phyloP scores from a whole-genome alignment of 2,113 vertebrate genomes.

The Rhodinocichla rosea region DNA sequence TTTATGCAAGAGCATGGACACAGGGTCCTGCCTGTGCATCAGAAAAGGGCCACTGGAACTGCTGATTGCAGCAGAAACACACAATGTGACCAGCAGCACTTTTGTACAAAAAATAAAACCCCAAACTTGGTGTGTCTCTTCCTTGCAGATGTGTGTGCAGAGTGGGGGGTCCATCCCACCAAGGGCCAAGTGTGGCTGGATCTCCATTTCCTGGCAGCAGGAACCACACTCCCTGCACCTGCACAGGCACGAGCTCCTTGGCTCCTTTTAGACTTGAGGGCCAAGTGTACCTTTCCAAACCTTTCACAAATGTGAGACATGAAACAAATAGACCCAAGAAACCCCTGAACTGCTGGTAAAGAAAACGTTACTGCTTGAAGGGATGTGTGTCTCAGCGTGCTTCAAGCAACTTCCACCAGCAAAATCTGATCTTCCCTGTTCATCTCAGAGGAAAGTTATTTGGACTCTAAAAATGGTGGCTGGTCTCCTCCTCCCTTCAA shows the following conservation, averaged over 20 bases:
- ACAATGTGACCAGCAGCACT: background rate
- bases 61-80: background rate
- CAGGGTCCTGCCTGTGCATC: background rate
- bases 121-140: background rate
- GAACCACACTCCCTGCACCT: background rate
- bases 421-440: background rate
- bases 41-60: background rate
- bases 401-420: background rate
- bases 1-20: slow-evolving; percentile 39
- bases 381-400: background rate
- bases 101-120: background rate
- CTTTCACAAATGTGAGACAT: background rate
- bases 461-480: background rate
- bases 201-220: fast-evolving
- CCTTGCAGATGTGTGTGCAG: fast-evolving
- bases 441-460: background rate
- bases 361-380: background rate
- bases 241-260: background rate
- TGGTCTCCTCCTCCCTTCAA: background rate
- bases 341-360: background rate
- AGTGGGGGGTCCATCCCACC: background rate
- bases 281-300: background rate
- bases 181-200: background rate
- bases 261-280: background rate
- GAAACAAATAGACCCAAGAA: background rate